phyloP scores from a whole-genome alignment of 2,113 vertebrate species.

The Anhinga rufa region DNA sequence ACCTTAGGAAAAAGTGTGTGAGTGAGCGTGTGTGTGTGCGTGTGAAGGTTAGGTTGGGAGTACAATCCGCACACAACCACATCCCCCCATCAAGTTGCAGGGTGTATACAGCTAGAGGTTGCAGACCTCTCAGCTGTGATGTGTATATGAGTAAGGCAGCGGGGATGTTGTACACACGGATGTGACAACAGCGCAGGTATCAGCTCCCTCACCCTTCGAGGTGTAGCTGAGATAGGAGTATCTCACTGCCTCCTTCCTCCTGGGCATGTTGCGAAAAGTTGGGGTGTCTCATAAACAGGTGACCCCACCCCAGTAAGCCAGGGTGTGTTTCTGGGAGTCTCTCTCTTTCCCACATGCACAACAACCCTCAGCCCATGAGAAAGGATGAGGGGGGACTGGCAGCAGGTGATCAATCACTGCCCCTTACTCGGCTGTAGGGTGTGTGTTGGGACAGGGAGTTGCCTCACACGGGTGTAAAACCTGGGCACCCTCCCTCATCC shows the following conservation, averaged over 20 bases:
- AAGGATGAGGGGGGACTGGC: neutral
- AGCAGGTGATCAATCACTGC: neutral
- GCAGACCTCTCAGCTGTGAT: neutral
- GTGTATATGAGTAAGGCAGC: neutral
- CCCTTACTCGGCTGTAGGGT: neutral
- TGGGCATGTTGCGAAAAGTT: neutral
- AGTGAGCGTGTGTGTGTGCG: too few species aligned
- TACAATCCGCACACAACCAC: neutral
- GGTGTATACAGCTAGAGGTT: neutral
- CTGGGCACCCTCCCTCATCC: neutral
- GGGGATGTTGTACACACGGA: accelerated
- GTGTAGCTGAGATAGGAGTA: neutral
- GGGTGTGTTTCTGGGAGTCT: slow-evolving; percentile 16
- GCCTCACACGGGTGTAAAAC: neutral
- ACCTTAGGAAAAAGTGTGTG: neutral
- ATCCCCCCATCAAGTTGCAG: neutral
- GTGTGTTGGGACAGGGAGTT: neutral
- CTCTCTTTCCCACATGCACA: neutral
- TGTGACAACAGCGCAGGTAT: accelerated
- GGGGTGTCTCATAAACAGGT: neutral
- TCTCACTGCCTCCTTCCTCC: neutral
- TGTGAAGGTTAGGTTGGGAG: neutral
- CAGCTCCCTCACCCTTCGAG: neutral
- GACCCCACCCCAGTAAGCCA: neutral
- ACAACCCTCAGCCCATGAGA: neutral